These are phyloP conservation scores for Tichodroma muraria DNA, from an alignment of 2,113 vertebrate genomes.

Conservation along the genomic window DNA sequence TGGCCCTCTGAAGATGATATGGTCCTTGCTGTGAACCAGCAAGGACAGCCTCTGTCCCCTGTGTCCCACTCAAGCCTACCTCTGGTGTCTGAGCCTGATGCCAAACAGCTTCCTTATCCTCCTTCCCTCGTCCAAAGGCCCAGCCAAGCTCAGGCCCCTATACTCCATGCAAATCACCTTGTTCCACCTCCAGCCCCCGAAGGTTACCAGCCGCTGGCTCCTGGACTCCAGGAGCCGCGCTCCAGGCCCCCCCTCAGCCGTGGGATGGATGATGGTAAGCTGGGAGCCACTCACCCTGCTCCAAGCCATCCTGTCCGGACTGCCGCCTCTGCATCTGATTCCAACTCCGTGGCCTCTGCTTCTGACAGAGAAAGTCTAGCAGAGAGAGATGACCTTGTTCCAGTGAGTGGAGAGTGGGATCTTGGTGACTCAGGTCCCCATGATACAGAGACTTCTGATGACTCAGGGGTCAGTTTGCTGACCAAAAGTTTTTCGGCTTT, in stretches of 20 bases:
- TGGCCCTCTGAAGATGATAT: background rate
- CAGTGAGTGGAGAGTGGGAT: background rate
- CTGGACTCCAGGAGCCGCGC: background rate
- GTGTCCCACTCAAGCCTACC: background rate
- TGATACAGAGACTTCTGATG: background rate
- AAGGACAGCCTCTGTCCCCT: background rate
- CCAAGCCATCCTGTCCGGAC: background rate
- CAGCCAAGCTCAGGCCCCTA: background rate
- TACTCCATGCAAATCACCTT: background rate
- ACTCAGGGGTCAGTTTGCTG: slow-evolving; percentile 19
- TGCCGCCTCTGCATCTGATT: background rate
- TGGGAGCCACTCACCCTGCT: background rate
- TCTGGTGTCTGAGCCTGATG: slow-evolving; percentile 35
- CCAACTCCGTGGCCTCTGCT: background rate
- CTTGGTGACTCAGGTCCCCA: background rate
- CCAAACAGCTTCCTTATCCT: slow-evolving; percentile 22
- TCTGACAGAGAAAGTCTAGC: background rate
- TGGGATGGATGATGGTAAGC: background rate
- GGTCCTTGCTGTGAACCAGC: background rate
- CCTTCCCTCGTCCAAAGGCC: background rate
- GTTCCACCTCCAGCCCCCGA: background rate
- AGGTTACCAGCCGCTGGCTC: background rate
- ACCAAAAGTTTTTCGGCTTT: background rate
- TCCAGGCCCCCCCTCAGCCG: background rate
- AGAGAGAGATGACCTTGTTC: slow-evolving; percentile 44